These are phyloP conservation scores for Conger conger DNA, from an alignment of 2,113 vertebrate species.

Conservation along the genomic window DNA sequence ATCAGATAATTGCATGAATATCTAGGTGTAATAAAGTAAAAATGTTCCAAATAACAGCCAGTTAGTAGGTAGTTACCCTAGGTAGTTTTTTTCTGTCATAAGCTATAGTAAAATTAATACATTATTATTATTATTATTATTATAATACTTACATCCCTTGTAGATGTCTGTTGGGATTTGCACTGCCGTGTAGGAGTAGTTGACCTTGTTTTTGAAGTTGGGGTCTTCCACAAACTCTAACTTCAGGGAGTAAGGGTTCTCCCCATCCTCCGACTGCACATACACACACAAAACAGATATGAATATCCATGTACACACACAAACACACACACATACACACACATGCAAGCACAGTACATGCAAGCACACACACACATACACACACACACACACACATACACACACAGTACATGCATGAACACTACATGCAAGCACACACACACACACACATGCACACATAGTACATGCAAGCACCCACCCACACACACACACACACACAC, in stretches of 20 bases:
- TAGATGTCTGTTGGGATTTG: constrained; percentile 99
- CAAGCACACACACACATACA: not conserved
- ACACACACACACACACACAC: not conserved
- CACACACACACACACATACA: not conserved
- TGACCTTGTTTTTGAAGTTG: constrained; percentile 97
- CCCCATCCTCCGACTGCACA: constrained; percentile 75
- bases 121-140: not conserved
- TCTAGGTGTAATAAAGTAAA: too few relatives aligned
- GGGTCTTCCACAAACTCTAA: constrained; percentile 91
- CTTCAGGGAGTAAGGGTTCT: constrained; percentile 83
- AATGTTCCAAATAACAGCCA: too few relatives aligned
- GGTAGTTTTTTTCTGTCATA: not conserved
- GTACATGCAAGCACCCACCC: not conserved
- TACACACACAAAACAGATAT: not conserved
- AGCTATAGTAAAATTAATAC: not conserved
- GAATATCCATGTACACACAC: not conserved
- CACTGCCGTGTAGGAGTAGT: constrained; percentile 93
- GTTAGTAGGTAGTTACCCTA: too few relatives aligned
- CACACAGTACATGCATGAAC: too few relatives aligned
- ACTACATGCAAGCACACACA: constrained; percentile 21
- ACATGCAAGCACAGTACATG: not conserved
- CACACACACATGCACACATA: not conserved
- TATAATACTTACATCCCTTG: constrained; percentile 88
- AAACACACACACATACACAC: not conserved
- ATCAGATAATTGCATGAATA: too few relatives aligned